phyloP scores from a whole-genome alignment of 2,888 invertebrate species.

The Melangyna quadrimaculata region DNA sequence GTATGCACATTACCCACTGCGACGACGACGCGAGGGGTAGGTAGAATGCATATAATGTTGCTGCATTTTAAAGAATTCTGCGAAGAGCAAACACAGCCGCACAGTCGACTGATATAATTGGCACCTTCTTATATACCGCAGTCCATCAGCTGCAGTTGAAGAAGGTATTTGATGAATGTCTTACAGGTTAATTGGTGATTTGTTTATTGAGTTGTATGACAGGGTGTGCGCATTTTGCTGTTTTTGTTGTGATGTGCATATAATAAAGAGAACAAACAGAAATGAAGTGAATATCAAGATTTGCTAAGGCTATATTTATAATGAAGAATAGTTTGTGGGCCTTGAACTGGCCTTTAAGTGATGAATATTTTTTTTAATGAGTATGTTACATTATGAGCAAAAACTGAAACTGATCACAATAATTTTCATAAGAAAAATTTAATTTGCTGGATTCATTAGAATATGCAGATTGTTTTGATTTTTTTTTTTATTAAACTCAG shows the following conservation, averaged over 20 bases:
- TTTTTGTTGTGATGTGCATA: neutral
- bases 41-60: neutral
- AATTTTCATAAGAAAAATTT: no score
- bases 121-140: conserved; percentile 56
- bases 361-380: no score
- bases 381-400: no score
- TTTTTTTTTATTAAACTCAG: no score
- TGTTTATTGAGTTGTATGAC: conserved; percentile 65
- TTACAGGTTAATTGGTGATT: conserved; percentile 68
- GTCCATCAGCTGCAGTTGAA: conserved; percentile 4
- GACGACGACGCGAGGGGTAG: neutral
- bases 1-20: neutral
- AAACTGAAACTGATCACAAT: no score
- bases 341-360: neutral
- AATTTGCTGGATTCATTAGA: no score
- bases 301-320: neutral
- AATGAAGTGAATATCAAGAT: neutral
- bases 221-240: neutral
- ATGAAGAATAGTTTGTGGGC: neutral
- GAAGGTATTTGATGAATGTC: conserved; percentile 64
- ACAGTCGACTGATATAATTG: conserved; percentile 66
- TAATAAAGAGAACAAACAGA: neutral
- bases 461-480: no score
- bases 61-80: conserved; percentile 27
- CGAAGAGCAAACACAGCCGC: conserved; percentile 49